Base-by-base conservation (phyloP, 2,113 vertebrate species). In the Boleophthalmus pectinirostris region DNA sequence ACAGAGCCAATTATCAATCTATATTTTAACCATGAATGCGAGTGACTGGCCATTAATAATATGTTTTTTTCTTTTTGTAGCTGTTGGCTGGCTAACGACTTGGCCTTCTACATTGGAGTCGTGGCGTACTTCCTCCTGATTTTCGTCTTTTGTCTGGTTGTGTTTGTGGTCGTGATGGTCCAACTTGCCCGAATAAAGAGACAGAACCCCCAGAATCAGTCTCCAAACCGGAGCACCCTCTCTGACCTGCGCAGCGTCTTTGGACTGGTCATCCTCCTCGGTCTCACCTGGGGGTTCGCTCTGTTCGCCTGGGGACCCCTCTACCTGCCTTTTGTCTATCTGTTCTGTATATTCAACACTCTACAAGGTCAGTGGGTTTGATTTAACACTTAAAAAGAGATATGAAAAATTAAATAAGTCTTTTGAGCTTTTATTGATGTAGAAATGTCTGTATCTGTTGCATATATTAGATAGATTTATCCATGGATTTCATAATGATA, bases 211-310 rank as follows among this genome's bases (percentile, higher is more conserved):
- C 94, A 98, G 23, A 96, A 96, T 86, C 88, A 93, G 84, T 90
- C 94, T 77, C 90, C 96, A 0, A 95, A 94, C 90, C 94, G 93
- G 49, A 91, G 92, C 9, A 70, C 95, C 75, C 90, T 95, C 72
- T 74, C 84, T 0, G 96, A 98, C 70, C 83, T 99, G 24, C 93
- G 96, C 68, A 98, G 97, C 67, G 88, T 96, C 63, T 91, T 93
- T 0, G 96, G 97, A 45, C 95, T 99, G 25, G 90, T 95, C 1
- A 88, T 97, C 78, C 91, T 99, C 76, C 93, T 99, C 46, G 97
- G 98, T 72, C 96, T 99, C 81, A 98, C 97, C 68, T 99, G 98
- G 98, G 96, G 96, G 5, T 95, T 99, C 51, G 96, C 95, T 56
- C 96, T 99, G 87, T 97, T 99, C 64, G 96, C 96, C 47, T 97